phyloP scores from a whole-genome alignment of 1,140 invertebrate species.

The Marisa cornuarietis region DNA sequence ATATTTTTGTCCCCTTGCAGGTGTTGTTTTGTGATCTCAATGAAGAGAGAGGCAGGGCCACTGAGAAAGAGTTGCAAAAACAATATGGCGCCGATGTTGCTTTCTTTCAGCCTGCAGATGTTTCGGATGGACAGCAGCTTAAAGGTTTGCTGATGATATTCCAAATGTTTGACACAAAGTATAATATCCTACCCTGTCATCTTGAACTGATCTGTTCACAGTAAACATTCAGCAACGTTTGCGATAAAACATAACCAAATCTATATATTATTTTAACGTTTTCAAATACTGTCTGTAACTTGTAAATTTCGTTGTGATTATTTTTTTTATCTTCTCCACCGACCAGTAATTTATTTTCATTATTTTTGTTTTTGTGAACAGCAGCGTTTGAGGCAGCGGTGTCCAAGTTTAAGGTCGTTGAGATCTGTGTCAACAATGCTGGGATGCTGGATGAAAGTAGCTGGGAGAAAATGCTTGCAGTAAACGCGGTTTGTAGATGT shows the following conservation, averaged over 20 bases:
- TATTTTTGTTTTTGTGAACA: not conserved
- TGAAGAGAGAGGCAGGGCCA: not conserved
- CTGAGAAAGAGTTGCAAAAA: conserved; percentile 4
- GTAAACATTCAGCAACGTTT: no score
- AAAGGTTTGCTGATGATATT: not conserved
- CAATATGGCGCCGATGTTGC: conserved; percentile 9
- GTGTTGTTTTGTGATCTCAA: conserved; percentile 16
- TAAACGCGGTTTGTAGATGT: no score
- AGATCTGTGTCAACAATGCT: conserved; percentile 31
- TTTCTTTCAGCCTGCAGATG: conserved; percentile 6
- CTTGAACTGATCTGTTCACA: no score
- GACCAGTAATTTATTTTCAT: no score
- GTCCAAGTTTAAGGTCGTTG: conserved; percentile 9
- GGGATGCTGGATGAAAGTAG: conserved; percentile 22
- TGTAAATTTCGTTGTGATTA: no score
- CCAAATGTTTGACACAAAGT: no score
- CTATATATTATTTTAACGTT: no score
- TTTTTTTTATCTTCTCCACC: no score
- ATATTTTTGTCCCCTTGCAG: not conserved
- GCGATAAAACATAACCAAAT: no score
- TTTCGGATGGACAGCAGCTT: conserved; percentile 6
- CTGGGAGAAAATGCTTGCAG: conserved; percentile 18
- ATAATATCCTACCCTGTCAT: no score
- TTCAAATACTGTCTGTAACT: no score
- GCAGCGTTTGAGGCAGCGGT: conserved; percentile 15